phyloP scores from a whole-genome alignment of 2,113 vertebrate species.

The Petromus typicus region DNA sequence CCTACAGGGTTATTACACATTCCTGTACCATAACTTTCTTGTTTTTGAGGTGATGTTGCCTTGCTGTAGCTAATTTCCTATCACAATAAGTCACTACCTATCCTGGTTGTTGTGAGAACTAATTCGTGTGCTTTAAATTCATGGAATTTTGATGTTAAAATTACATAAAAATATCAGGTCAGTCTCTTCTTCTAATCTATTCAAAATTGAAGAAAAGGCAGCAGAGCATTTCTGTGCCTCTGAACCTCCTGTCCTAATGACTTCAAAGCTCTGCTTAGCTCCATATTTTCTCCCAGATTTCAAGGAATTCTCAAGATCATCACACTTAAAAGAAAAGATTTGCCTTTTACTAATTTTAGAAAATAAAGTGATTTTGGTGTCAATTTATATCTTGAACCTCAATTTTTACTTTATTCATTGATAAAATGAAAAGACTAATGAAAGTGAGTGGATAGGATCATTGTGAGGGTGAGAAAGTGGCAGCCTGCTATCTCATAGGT shows the following conservation, averaged over 20 bases:
- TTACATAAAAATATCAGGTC: background rate
- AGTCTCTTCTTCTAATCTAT: background rate
- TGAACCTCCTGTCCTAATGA: background rate
- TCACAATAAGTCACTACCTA: constrained; percentile 18
- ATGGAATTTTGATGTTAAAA: constrained; percentile 49
- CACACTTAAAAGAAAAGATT: background rate
- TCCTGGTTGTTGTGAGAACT: constrained; percentile 35
- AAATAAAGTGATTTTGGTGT: background rate
- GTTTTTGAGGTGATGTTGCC: background rate
- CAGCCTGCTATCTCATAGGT: background rate
- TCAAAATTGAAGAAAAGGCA: background rate
- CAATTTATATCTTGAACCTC: background rate
- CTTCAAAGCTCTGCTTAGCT: background rate
- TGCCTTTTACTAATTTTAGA: background rate
- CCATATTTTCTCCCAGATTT: background rate
- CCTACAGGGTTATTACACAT: background rate
- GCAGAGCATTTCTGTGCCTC: background rate
- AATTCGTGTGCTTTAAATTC: constrained; percentile 21
- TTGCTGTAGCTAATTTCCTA: constrained; percentile 37
- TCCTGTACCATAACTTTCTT: background rate
- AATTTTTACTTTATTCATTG: constrained; percentile 19
- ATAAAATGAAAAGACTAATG: background rate
- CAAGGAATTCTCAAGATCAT: background rate
- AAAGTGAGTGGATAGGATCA: background rate
- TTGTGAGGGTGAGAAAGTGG: background rate